phyloP scores from a whole-genome alignment of 37 sponge, comb jelly and placozoan genomes.

The Halichondria panicea region DNA sequence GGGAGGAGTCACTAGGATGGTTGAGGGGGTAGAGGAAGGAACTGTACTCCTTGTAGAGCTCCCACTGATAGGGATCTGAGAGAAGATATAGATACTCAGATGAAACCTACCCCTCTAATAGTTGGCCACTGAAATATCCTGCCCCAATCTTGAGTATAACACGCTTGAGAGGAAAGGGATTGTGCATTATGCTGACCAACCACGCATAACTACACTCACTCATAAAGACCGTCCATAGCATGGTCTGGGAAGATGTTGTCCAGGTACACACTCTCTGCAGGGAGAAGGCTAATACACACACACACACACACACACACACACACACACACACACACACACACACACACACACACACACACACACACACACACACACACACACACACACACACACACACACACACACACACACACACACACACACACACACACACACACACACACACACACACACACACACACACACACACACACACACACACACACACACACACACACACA shows the following conservation, averaged over 20 bases:
- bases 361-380: no score
- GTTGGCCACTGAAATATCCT: slow-evolving; percentile 56
- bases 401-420: no score
- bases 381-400: no score
- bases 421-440: no score
- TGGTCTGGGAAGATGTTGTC: slow-evolving; percentile 55
- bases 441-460: no score
- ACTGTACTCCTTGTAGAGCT: slow-evolving; percentile 47
- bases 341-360: no score
- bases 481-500: no score
- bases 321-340: no score
- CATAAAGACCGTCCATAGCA: slow-evolving; percentile 51
- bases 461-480: no score
- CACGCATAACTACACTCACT: slow-evolving; percentile 26
- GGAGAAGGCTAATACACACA: no score
- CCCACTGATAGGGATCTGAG: slow-evolving; percentile 66
- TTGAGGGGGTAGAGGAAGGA: slow-evolving; percentile 54
- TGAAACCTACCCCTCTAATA: slow-evolving; percentile 77
- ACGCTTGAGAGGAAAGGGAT: slow-evolving; percentile 8
- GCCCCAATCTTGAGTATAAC: slow-evolving; percentile 54
- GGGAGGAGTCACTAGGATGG: slow-evolving; percentile 11
- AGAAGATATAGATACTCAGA: background rate
- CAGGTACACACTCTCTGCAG: slow-evolving; percentile 67
- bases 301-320: no score
- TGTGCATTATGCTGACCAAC: background rate